These are phyloP conservation scores for Perca flavescens DNA, from an alignment of 2,113 vertebrate genomes.

Conservation along the genomic window DNA sequence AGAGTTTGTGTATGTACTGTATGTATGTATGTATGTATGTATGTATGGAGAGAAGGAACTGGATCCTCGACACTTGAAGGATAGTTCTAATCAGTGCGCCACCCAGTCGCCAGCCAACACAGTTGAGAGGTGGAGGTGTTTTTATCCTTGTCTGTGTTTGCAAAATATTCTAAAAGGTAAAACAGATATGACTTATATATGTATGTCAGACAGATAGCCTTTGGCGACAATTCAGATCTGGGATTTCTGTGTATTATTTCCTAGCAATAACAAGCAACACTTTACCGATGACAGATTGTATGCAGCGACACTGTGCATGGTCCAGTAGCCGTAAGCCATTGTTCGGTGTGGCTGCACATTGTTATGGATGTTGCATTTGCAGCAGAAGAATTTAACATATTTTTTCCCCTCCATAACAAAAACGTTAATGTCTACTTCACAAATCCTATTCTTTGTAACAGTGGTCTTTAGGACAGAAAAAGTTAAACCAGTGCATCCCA, in stretches of 20 bases:
- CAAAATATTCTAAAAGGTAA: constrained; percentile 28
- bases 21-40: not conserved
- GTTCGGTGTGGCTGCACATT: not conserved
- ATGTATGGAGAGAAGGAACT: not conserved
- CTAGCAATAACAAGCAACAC: constrained; percentile 37
- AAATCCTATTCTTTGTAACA: not conserved
- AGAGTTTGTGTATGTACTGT: not conserved
- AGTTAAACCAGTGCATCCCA: too few species aligned
- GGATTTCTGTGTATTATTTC: constrained; percentile 28
- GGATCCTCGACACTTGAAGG: constrained; percentile 29
- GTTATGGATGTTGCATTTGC: not conserved
- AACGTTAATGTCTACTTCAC: not conserved
- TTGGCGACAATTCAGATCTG: constrained; percentile 15
- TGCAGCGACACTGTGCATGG: not conserved
- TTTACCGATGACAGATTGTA: not conserved
- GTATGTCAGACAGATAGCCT: not conserved
- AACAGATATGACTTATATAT: constrained; percentile 20
- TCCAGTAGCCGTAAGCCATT: not conserved
- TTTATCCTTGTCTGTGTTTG: constrained; percentile 12
- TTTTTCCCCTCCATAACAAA: not conserved
- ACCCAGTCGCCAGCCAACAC: not conserved
- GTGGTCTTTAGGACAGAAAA: not conserved
- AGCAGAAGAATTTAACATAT: not conserved
- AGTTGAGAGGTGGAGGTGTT: not conserved
- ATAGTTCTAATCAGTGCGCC: constrained; percentile 24